Conservation (phyloP, 2,113 vertebrate species). For the Elgaria multicarinata region DNA sequence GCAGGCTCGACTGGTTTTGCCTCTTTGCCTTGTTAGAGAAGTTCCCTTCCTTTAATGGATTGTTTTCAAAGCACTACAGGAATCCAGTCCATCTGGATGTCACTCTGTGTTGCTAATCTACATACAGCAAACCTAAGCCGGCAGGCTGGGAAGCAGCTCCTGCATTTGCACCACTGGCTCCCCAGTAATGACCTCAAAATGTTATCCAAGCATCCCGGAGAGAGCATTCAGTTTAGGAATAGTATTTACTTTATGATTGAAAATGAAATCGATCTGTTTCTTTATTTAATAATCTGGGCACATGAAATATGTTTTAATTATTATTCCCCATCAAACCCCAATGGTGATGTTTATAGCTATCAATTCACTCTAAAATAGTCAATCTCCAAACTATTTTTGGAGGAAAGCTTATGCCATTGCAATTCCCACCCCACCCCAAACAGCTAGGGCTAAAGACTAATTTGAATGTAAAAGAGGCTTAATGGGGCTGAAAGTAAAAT, state of each 20-base stretch:
- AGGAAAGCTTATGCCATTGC: not conserved
- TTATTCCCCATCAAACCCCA: not conserved
- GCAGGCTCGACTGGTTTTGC: slow-evolving; percentile 65
- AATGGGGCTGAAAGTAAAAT: not conserved
- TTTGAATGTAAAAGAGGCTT: not conserved
- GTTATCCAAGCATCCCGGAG: not conserved
- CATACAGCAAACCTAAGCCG: slow-evolving; percentile 4
- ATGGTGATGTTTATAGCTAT: not conserved
- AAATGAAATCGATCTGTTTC: not conserved
- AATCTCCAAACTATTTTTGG: not conserved
- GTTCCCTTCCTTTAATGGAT: slow-evolving; percentile 53
- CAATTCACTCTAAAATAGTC: not conserved
- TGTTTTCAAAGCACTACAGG: slow-evolving; percentile 53
- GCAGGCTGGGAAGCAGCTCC: slow-evolving; percentile 22
- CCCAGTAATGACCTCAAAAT: not conserved
- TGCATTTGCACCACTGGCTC: not conserved
- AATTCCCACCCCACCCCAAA: not conserved
- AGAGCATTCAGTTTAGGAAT: not conserved
- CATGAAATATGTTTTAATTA: not conserved
- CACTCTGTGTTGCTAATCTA: slow-evolving; percentile 36
- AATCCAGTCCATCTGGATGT: slow-evolving; percentile 49
- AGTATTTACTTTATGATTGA: not conserved
- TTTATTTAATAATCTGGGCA: not conserved
- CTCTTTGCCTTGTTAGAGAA: slow-evolving; percentile 40
- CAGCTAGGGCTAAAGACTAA: not conserved